These are phyloP conservation scores for Catocala nupta DNA, from an alignment of 2,888 invertebrate species.

Conservation along the genomic window DNA sequence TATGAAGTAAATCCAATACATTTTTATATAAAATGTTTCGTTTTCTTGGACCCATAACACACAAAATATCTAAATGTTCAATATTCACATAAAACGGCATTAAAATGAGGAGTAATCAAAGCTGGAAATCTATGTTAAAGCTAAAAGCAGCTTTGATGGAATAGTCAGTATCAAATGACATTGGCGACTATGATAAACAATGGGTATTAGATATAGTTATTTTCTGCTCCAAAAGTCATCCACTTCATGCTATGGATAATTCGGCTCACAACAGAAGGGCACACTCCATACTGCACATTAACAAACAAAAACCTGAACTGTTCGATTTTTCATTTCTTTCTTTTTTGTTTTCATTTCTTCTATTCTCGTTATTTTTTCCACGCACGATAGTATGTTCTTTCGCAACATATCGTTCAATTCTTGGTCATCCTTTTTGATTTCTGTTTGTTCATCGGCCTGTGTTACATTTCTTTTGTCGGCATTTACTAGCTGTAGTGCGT, in stretches of 20 bases:
- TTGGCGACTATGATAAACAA: constrained; percentile 31
- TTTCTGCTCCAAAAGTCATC: constrained; percentile 51
- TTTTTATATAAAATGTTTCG: too few species aligned
- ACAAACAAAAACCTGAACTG: constrained; percentile 78
- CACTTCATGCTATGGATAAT: constrained; percentile 69
- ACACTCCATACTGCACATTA: constrained; percentile 73
- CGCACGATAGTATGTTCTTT: constrained; percentile 80
- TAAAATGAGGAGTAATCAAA: constrained; percentile 44
- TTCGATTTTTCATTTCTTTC: constrained; percentile 62
- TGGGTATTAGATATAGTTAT: constrained; percentile 55
- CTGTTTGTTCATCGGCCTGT: constrained; percentile 57
- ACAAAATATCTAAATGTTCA: constrained; percentile 13
- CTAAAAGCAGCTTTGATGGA: constrained; percentile 47
- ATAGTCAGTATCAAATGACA: constrained; percentile 44
- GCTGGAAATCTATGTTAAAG: constrained; percentile 50
- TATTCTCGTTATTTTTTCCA: constrained; percentile 80
- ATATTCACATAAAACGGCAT: constrained; percentile 32
- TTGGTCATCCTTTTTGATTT: constrained; percentile 65
- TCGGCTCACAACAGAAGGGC: constrained; percentile 65
- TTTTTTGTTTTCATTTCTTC: constrained; percentile 78
- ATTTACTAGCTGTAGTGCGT: constrained; percentile 13
- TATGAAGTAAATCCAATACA: too few species aligned
- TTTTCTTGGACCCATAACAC: constrained; percentile 6
- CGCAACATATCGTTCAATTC: constrained; percentile 73
- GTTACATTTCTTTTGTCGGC: constrained; percentile 39